A percentile compares a stretch with the other conserved stretches of the same genome.
These are phyloP conservation scores for Drosophila santomea DNA, from an alignment of 1,140 invertebrate genomes.

Conservation along the genomic window DNA sequence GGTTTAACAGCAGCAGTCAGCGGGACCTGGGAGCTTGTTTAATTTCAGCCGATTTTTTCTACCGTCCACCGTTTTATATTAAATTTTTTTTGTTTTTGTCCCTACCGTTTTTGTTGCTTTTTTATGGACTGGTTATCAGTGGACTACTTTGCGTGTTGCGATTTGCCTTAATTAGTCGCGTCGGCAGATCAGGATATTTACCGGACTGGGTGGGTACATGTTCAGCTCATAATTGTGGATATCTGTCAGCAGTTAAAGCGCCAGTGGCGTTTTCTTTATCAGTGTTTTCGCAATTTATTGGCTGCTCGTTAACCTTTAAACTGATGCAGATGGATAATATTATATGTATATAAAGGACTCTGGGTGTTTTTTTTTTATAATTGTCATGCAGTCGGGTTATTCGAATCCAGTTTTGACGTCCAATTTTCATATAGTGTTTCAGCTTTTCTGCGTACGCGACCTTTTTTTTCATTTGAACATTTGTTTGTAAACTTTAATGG, in stretches of 20 bases:
- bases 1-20: constrained; percentile 68
- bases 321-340: constrained; percentile 27
- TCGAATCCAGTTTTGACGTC: too few species aligned
- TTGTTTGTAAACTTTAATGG: constrained; percentile 8
- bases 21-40: constrained; percentile 66
- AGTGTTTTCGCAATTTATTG: constrained; percentile 56
- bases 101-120: constrained; percentile 20
- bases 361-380: constrained; percentile 40
- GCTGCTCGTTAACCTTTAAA: constrained; percentile 61
- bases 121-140: constrained; percentile 72
- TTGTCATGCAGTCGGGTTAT: constrained; percentile 17
- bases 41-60: constrained; percentile 66
- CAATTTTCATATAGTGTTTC: too few species aligned
- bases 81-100: constrained; percentile 38
- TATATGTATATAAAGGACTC: constrained; percentile 3
- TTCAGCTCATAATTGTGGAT: constrained; percentile 52
- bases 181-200: constrained; percentile 52
- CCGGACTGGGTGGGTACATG: constrained; percentile 25
- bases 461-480: too few species aligned
- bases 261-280: constrained; percentile 18
- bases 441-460: constrained; percentile 5
- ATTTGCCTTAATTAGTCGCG: constrained; percentile 77
- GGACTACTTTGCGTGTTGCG: constrained; percentile 69
- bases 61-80: constrained; percentile 55
- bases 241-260: constrained; percentile 52